Conservation (phyloP, 2,797 vertebrate species). For the Pipistrellus nathusii region DNA sequence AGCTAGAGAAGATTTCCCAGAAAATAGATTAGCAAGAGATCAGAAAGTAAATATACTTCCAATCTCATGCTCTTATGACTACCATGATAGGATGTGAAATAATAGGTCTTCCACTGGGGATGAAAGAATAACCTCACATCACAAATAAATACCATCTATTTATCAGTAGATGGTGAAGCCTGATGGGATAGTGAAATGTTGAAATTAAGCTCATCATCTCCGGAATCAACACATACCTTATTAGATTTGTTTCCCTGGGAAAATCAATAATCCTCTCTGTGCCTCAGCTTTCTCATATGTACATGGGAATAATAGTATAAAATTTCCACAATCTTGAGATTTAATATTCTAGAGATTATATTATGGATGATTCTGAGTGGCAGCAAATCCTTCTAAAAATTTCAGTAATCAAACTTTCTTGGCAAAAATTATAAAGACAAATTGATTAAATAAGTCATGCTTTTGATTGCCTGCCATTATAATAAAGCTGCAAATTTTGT, state of each 20-base stretch:
- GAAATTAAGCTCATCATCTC: background rate
- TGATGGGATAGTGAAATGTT: background rate
- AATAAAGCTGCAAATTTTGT: background rate
- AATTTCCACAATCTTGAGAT: background rate
- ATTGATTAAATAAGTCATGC: conserved; percentile 14
- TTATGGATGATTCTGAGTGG: background rate
- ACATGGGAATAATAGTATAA: background rate
- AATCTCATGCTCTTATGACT: conserved; percentile 12
- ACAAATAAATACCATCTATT: background rate
- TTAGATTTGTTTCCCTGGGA: background rate
- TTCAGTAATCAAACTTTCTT: background rate
- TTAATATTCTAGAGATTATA: background rate
- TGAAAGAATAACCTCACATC: background rate
- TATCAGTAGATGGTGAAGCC: background rate
- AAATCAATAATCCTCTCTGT: background rate
- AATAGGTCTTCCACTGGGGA: background rate
- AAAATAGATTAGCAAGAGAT: background rate
- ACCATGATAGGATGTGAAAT: background rate
- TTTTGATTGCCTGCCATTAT: conserved; percentile 9
- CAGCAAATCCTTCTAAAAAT: background rate
- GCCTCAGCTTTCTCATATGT: background rate
- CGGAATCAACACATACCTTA: background rate
- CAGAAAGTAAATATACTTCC: background rate
- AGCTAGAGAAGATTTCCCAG: background rate
- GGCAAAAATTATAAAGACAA: conserved; percentile 14